Base-by-base conservation (phyloP, 1,140 invertebrate genomes). In the Drosophila mayri region DNA sequence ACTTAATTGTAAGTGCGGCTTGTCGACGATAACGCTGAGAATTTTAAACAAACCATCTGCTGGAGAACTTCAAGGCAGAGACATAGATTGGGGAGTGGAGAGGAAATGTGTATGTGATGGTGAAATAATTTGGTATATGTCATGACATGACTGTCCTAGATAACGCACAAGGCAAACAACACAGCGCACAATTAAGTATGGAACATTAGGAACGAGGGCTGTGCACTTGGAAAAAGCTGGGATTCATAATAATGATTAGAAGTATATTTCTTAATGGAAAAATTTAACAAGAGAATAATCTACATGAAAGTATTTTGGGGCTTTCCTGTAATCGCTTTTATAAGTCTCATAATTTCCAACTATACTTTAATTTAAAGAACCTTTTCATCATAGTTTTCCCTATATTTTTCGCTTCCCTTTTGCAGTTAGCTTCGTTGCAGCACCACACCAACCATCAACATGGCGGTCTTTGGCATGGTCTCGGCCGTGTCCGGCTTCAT, bases 401-500 rank as follows among this genome's bases (percentile, higher is more conserved):
- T n/a, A 4, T 14, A 7, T 54, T n/a, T 30, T 47, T 22, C 14
- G 6, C 25, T 8, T 62, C 58, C 43, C 16, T 11, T 11, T 79
- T 66, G 50, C 76, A 79, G 76, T 79, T 79, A 79, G 76, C 68
- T 64, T 73, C 61, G 76, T 74, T 79, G 72, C 55, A 77, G 59
- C 46, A 63, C 50, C 49, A 79, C 70, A 68, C 55, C 32, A 68
- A 67, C 55, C 65, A 76, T 67, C 55, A 88, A 95, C 93, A 97
- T 97, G 97, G 95, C 96, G 79, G 94, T 97, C 59, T 96, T 97
- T 81, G 96, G 96, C 46, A 94, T 97, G 94, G 95, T 96, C 47
- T 97, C 96, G 80, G 95, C 96, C 66, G 96, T 97, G 63, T 96
- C 96, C 93, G 96, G 96, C 93, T 97, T 97, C 92, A 94, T 97